A percentile compares a stretch with the other conserved stretches of the same genome.
These are phyloP conservation scores for Leuctra nigra DNA, from an alignment of 2,888 invertebrate genomes.

Conservation along the genomic window DNA sequence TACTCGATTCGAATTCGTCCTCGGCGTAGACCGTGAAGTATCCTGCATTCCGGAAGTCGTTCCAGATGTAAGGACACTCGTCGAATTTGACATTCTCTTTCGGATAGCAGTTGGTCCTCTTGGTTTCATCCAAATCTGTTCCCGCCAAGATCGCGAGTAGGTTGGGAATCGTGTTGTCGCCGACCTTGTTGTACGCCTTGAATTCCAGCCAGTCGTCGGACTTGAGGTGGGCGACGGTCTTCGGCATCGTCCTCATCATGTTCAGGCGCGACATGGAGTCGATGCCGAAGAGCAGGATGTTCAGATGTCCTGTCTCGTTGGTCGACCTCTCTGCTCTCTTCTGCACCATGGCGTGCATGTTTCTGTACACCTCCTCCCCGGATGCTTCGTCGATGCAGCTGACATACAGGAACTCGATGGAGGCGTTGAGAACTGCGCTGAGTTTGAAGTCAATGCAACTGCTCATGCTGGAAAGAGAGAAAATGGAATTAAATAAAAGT, in stretches of 20 bases:
- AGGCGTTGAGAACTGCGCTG: constrained; percentile 36
- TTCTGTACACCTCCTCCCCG: constrained; percentile 42
- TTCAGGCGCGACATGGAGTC: constrained; percentile 80
- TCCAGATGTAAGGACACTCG: constrained; percentile 70
- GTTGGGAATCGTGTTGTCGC: constrained; percentile 88
- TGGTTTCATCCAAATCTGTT: constrained; percentile 38
- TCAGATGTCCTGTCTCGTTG: background rate
- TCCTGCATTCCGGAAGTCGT: constrained; percentile 58
- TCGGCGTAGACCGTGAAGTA: constrained; percentile 77
- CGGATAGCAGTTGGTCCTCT: constrained; percentile 31
- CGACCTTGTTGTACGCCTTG: constrained; percentile 61
- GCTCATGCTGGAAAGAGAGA: constrained; percentile 40
- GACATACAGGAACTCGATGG: constrained; percentile 46
- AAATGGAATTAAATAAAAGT: too few species aligned
- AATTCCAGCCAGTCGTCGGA: constrained; percentile 63
- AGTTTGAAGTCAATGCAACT: constrained; percentile 44
- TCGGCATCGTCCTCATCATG: constrained; percentile 66
- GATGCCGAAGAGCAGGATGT: constrained; percentile 73
- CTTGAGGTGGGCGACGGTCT: constrained; percentile 58
- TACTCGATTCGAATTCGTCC: constrained; percentile 64
- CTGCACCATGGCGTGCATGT: constrained; percentile 51
- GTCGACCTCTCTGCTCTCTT: background rate
- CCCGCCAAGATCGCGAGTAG: constrained; percentile 77
- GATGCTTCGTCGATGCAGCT: constrained; percentile 40
- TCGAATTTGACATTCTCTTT: constrained; percentile 48